Conservation (phyloP, 2,797 vertebrate genomes). For the Salmo trutta region DNA sequence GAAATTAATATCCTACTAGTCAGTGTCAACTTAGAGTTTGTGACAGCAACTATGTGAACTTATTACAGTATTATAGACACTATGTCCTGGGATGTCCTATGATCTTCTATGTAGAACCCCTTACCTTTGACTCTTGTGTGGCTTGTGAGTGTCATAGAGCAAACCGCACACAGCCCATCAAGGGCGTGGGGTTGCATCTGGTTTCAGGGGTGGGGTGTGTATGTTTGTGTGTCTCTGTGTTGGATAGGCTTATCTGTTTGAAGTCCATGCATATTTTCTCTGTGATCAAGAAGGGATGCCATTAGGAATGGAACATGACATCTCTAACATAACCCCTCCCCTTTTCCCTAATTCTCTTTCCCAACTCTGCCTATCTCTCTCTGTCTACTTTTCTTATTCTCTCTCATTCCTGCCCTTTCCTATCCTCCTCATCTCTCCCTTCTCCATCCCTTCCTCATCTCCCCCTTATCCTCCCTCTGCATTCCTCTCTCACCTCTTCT, state of each 20-base stretch:
- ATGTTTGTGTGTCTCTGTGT: conserved; percentile 47
- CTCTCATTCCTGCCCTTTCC: background rate
- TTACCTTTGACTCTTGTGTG: too few species aligned
- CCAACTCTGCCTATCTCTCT: background rate
- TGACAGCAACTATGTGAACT: too few species aligned
- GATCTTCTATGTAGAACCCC: too few species aligned
- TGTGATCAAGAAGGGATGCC: conserved; percentile 17
- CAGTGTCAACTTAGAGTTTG: too few species aligned
- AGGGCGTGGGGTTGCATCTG: conserved; percentile 37
- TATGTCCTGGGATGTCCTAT: too few species aligned
- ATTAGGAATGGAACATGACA: conserved; percentile 28
- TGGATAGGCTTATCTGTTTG: conserved; percentile 61
- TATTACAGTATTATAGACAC: too few species aligned
- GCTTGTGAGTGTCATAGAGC: conserved; percentile 16
- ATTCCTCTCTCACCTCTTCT: background rate
- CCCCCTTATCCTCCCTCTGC: background rate
- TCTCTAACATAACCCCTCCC: conserved; percentile 1
- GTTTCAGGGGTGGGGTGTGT: conserved; percentile 23
- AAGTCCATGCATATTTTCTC: conserved; percentile 13
- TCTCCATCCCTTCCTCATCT: conserved; percentile 21
- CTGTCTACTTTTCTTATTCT: background rate
- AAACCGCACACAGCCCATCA: conserved; percentile 35
- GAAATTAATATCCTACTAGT: too few species aligned
- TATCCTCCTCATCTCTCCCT: conserved; percentile 17
- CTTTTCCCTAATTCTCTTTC: background rate